Conservation (phyloP, 1,140 invertebrate genomes). For the Papilio dardanus region DNA sequence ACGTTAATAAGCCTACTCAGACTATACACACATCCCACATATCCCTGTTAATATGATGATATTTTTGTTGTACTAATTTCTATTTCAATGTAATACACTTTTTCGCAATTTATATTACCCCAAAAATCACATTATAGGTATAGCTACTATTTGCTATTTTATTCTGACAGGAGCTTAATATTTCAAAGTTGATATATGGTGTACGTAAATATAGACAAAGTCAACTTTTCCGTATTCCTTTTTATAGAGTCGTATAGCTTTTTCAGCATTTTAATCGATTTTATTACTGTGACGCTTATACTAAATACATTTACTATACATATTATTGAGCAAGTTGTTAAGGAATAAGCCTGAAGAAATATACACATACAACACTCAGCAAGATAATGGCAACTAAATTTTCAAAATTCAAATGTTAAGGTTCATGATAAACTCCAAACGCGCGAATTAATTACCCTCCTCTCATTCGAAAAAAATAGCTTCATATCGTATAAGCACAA, state of each 20-base stretch:
- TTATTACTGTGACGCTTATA: too few relatives aligned
- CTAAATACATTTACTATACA: too few relatives aligned
- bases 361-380: neutral
- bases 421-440: neutral
- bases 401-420: neutral
- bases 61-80: too few relatives aligned
- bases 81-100: neutral
- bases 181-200: neutral
- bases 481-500: neutral
- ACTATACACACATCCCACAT: too few relatives aligned
- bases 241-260: too few relatives aligned
- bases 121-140: neutral
- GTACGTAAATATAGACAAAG: too few relatives aligned
- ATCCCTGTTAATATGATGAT: too few relatives aligned
- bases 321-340: neutral
- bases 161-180: neutral
- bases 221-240: neutral
- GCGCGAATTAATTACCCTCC: too few relatives aligned
- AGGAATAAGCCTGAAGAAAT: neutral
- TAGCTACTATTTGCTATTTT: neutral
- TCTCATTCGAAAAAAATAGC: neutral
- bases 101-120: neutral
- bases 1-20: neutral
- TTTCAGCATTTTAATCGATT: too few relatives aligned
- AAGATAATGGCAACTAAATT: neutral